Base-by-base conservation (phyloP, 2,888 invertebrate genomes). In the Aradus depressus region DNA sequence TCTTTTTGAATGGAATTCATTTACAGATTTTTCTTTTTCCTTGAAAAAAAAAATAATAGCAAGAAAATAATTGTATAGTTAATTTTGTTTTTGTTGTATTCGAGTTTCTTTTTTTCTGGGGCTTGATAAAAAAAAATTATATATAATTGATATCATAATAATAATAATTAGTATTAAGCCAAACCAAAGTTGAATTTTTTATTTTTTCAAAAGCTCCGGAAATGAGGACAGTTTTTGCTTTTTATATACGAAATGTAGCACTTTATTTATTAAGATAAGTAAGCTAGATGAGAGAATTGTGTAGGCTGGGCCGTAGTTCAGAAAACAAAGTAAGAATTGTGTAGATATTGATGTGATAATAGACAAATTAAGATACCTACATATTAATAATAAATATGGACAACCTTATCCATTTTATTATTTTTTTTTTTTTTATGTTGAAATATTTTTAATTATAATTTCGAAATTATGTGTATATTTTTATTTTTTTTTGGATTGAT, bases 241-340 rank as follows among this genome's bases (percentile, higher is more conserved):
- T 38, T 37, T n/a, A n/a, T n/a, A n/a, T n/a, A n/a, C n/a, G n/a
- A n/a, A 18, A 21, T 19, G 37, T 47, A 47, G 47, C 38, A 38
- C 38, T 47, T 47, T 47, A 47, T 47, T 47, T 47, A 47, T 47
- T 47, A 47, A 31, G 19, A 31, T 45, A n/a, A 45, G 47, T 47
- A 26, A 3, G 38, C n/a, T n/a, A n/a, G n/a, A n/a, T n/a, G n/a
- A n/a, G n/a, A n/a, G n/a, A n/a, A n/a, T n/a, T n/a, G n/a, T n/a
- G n/a, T n/a, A n/a, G n/a, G n/a, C n/a, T n/a, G n/a, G n/a, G n/a
- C n/a, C n/a, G n/a, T n/a, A n/a, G n/a, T n/a, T n/a, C n/a, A n/a
- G n/a, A n/a, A n/a, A n/a, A n/a, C n/a, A n/a, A n/a, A n/a, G n/a
- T n/a, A n/a, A n/a, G n/a, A n/a, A n/a, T n/a, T n/a, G n/a, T n/a